Conservation (phyloP, 2,888 invertebrate species). For the Holacanthella duospinosa region DNA sequence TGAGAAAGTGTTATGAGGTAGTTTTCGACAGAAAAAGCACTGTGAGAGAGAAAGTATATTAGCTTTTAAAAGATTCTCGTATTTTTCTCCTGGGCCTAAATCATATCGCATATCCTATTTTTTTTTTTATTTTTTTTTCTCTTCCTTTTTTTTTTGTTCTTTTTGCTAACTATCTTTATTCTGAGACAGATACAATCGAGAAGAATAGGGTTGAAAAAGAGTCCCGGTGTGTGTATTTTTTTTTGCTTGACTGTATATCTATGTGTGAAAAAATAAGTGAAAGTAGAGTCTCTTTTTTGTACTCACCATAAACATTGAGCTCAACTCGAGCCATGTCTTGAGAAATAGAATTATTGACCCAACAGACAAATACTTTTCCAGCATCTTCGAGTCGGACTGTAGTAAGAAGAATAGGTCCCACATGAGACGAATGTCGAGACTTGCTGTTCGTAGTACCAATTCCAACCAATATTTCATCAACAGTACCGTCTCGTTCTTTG, state of each 20-base stretch:
- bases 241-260: no score
- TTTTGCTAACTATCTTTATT: not conserved
- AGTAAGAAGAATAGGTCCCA: slow-evolving; percentile 35
- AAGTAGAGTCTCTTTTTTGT: not conserved
- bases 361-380: slow-evolving; percentile 70
- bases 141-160: no score
- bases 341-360: slow-evolving; percentile 80
- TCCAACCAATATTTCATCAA: slow-evolving; percentile 23
- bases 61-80: not conserved
- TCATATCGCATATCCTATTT: not conserved
- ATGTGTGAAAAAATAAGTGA: not conserved
- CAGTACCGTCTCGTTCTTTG: slow-evolving; percentile 30
- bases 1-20: no score
- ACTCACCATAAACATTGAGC: slow-evolving; percentile 62
- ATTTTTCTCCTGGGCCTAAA: not conserved
- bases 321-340: slow-evolving; percentile 67
- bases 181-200: not conserved
- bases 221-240: no score
- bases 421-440: slow-evolving; percentile 17
- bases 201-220: not conserved
- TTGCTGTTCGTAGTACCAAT: slow-evolving; percentile 8
- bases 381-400: slow-evolving; percentile 53
- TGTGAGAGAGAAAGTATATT: not conserved
- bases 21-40: no score
- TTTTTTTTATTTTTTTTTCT: not conserved